Evolutionary conservation across 2,888 invertebrate species (phyloP), one percentile per base, ranked within the genome.

Genomic region (Dicycla oo): DNA sequence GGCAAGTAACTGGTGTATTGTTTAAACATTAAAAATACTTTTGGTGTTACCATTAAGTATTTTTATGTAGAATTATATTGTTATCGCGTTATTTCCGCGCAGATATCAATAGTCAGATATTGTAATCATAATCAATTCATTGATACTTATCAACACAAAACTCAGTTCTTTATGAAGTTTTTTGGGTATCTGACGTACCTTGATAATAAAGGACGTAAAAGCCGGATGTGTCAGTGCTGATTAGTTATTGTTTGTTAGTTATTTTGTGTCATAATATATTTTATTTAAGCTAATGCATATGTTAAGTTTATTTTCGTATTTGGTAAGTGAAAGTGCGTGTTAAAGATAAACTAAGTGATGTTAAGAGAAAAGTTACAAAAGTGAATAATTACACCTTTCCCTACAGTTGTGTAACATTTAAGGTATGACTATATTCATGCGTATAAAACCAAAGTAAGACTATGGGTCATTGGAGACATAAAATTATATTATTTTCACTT

Each of bases 21-120:
- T 30, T 30, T 45, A 11, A 45, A 64, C 23, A 47, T 34, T 6
- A 49, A 69, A 67, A 51, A 51, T 15, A 76, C 38, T 58, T 67
- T 60, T 73, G 57, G 53, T 61, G 54, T 62, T 58, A 53, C 60
- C 38, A 38, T 76, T 78, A 76, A 74, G 72, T 73, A 73, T 73
- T 40, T 64, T 30, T 71, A 62, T 65, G 65, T 75, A 68, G 69
- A 82, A 84, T 86, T 82, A 85, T 51, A 75, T 85, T 82, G 82
- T 86, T 91, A 93, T 91, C 91, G 80, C 40, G 81, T 84, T 85
- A 91, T 91, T 94, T 94, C 92, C 91, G 89, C 79, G 87, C 89
- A 90, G 94, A 94, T 95, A 94, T 86, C 78, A 91, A 93, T 93
- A 91, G 86, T 89, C 89, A 89, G 91, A 93, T 93, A 91, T 83